These are phyloP conservation scores for Mythimna pallens DNA, from an alignment of 2,888 invertebrate species.

Conservation along the genomic window DNA sequence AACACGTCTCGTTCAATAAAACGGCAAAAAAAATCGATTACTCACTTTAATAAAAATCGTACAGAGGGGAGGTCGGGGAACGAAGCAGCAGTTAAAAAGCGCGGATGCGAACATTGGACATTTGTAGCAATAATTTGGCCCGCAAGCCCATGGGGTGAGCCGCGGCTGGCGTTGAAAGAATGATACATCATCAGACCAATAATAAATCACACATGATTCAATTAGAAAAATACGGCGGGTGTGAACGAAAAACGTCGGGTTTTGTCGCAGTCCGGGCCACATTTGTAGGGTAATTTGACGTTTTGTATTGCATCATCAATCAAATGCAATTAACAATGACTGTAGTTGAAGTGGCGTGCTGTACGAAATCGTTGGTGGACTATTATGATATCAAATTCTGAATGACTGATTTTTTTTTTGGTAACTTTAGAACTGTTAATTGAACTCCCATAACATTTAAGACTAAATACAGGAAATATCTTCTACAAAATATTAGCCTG, in stretches of 20 bases:
- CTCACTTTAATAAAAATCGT: conserved; percentile 83
- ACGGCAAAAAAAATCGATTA: conserved; percentile 78
- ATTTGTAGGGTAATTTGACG: conserved; percentile 87
- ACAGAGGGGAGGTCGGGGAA: conserved; percentile 77
- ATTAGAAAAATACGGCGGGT: conserved; percentile 88
- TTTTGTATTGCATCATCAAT: conserved; percentile 88
- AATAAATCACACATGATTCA: conserved; percentile 91
- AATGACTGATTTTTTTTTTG: conserved; percentile 4
- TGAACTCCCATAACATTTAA: neutral
- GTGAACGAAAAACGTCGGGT: conserved; percentile 79
- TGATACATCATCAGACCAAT: conserved; percentile 91
- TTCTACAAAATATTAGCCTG: neutral
- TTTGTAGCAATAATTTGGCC: conserved; percentile 89
- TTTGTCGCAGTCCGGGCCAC: conserved; percentile 81
- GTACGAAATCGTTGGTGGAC: conserved; percentile 37
- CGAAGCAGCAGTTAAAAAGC: conserved; percentile 84
- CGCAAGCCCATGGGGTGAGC: conserved; percentile 86
- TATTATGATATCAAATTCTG: conserved; percentile 53
- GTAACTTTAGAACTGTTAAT: conserved; percentile 1
- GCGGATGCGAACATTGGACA: conserved; percentile 88
- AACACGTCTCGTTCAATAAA: conserved; percentile 73
- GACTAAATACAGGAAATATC: too few relatives aligned
- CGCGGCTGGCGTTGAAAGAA: conserved; percentile 89
- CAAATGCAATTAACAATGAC: conserved; percentile 84
- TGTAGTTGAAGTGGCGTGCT: conserved; percentile 60